Percentiles rank a stretch among this genome's conserved stretches.
phyloP scores from a whole-genome alignment of 2,888 invertebrate species.

The Xestia rhomboidea region DNA sequence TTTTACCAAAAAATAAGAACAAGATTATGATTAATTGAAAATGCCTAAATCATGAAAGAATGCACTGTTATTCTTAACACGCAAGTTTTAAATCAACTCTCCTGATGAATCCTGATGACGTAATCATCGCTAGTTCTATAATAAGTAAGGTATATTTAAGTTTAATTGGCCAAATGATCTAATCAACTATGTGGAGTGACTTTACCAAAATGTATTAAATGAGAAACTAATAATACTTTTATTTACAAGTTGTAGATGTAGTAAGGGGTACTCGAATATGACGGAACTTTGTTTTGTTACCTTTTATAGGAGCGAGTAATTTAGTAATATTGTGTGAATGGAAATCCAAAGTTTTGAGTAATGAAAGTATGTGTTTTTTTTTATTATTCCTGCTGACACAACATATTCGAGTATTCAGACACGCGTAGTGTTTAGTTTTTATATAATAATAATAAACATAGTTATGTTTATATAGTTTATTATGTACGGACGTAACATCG shows the following conservation, averaged over 20 bases:
- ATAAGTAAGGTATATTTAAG: conserved; percentile 69
- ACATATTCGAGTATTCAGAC: conserved; percentile 52
- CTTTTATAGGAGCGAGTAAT: background rate
- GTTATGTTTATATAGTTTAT: conserved; percentile 84
- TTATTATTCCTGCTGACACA: background rate
- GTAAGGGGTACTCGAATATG: conserved; percentile 51
- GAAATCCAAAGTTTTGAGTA: background rate
- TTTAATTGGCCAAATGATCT: conserved; percentile 79
- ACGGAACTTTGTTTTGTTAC: background rate
- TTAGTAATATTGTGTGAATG: background rate
- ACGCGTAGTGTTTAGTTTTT: conserved; percentile 66
- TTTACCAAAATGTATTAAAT: conserved; percentile 82
- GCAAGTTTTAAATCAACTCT: conserved; percentile 36
- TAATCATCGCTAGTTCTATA: conserved; percentile 38
- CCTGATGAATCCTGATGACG: conserved; percentile 26
- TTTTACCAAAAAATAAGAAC: background rate
- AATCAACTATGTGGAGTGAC: conserved; percentile 71
- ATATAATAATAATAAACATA: conserved; percentile 75
- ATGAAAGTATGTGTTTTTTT: background rate
- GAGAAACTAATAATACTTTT: conserved; percentile 64
- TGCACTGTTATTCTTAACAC: conserved; percentile 13
- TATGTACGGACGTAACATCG: conserved; percentile 70
- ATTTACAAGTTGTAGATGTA: conserved; percentile 64
- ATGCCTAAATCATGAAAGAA: conserved; percentile 21
- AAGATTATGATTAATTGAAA: background rate